Conservation (phyloP, 2,888 invertebrate genomes). For the Synergus umbraculus region DNA sequence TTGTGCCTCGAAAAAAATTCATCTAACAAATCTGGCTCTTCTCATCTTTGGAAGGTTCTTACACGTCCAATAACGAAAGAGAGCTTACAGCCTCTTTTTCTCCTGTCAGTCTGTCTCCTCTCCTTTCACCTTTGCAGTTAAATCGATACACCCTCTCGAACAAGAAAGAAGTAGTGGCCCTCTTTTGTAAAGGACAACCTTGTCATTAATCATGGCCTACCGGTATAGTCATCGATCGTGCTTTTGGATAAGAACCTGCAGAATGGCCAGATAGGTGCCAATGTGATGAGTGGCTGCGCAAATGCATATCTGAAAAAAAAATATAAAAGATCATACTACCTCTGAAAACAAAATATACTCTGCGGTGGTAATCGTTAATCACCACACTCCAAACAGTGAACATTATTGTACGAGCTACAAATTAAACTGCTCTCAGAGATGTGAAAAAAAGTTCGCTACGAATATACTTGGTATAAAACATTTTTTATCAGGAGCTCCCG, state of each 20-base stretch:
- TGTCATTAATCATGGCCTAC: slow-evolving; percentile 55
- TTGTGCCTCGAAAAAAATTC: neutral
- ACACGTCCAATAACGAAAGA: neutral
- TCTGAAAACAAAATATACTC: slow-evolving; percentile 46
- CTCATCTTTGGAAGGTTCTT: neutral
- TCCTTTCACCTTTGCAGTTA: slow-evolving; percentile 44
- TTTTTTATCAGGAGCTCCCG: neutral
- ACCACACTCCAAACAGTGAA: neutral
- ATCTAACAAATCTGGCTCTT: neutral
- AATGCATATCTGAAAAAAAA: neutral
- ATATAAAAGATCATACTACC: slow-evolving; percentile 14
- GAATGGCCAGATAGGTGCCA: slow-evolving; percentile 46
- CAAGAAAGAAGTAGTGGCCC: slow-evolving; percentile 42
- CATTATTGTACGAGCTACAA: neutral
- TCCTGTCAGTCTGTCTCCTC: neutral
- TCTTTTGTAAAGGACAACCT: slow-evolving; percentile 47
- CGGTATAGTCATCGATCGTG: slow-evolving; percentile 49
- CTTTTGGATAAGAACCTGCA: slow-evolving; percentile 40
- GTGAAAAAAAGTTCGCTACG: neutral
- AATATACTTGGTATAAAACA: neutral
- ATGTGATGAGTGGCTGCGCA: slow-evolving; percentile 44
- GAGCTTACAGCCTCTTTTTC: neutral
- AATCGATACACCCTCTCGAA: slow-evolving; percentile 48
- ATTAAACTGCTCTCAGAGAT: neutral
- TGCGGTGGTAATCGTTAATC: slow-evolving; percentile 46